A percentile compares a stretch with the other conserved stretches of the same genome.
Evolutionary conservation across 2,888 invertebrate species (phyloP).

Genomic region (Lasioglossum marginatum): DNA sequence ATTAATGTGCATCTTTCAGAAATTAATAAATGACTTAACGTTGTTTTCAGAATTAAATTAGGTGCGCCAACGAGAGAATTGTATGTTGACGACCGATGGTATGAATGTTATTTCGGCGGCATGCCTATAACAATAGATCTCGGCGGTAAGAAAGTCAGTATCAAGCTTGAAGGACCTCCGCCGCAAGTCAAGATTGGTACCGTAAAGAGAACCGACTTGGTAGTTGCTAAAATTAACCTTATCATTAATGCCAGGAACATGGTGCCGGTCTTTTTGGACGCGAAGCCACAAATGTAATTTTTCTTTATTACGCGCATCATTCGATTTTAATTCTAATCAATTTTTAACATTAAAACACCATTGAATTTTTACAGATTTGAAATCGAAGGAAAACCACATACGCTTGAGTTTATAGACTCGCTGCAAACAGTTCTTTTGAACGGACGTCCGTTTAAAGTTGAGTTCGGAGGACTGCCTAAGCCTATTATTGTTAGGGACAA

Average conservation of each 20-base stretch:
- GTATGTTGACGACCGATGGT: slow-evolving; percentile 94
- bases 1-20: neutral
- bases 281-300: slow-evolving; percentile 90
- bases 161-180: slow-evolving; percentile 95
- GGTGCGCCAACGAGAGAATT: slow-evolving; percentile 97
- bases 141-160: slow-evolving; percentile 90
- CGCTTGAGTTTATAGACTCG: slow-evolving; percentile 92
- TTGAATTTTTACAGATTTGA: slow-evolving; percentile 85
- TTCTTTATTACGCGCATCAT: neutral
- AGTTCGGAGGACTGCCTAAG: slow-evolving; percentile 94
- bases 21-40: slow-evolving; percentile 46
- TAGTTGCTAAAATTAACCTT: slow-evolving; percentile 93
- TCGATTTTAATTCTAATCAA: neutral
- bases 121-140: slow-evolving; percentile 93
- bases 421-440: slow-evolving; percentile 92
- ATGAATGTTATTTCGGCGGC: slow-evolving; percentile 97
- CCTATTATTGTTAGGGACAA: slow-evolving; percentile 90
- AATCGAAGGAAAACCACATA: slow-evolving; percentile 90
- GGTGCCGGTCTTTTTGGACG: slow-evolving; percentile 93
- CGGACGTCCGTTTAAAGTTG: slow-evolving; percentile 91
- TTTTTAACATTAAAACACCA: neutral
- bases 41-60: slow-evolving; percentile 89
- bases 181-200: slow-evolving; percentile 97
- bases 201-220: slow-evolving; percentile 91
- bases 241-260: slow-evolving; percentile 92